Evolutionary conservation across 1,140 invertebrate genomes (phyloP), one percentile per base, ranked within the genome.

Genomic region (Gryllus bimaculatus): DNA sequence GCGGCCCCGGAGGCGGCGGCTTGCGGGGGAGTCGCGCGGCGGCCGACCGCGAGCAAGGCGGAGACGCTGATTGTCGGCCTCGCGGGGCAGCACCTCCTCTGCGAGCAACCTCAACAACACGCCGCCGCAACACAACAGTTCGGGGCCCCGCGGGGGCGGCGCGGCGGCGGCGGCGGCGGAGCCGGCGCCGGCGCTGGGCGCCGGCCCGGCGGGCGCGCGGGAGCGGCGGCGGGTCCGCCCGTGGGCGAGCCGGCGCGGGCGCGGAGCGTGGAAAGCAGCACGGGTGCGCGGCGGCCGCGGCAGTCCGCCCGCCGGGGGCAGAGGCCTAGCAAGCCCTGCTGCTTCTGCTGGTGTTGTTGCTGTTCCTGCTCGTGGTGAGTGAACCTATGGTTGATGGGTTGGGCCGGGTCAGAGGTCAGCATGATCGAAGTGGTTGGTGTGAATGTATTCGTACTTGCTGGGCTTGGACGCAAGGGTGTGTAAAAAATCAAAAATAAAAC

Each of bases 311-410:
- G 39, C 74, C 18, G 47, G 47, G 8, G 20, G n/a, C 54, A 73
- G 13, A 39, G 74, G 7, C 48, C 74, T n/a, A 74, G 18, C 48
- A 76, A 76, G 20, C 75, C 74, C n/a, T 79, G 79, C 48, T 79
- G 74, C 75, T 79, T 76, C 48, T 79, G 79, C 12, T 79, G 79
- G 74, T 79, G 79, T 74, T 79, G 79, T 54, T 79, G 78, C 73
- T 79, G 79, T n/a, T 54, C 47, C n/a, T 79, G 79, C 49, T 76
- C 79, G 7, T 79, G 79, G 79, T 79, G n/a, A 79, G 79, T 79
- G 3, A n/a, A n/a, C n/a, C n/a, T n/a, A n/a, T n/a, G n/a, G n/a
- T n/a, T n/a, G n/a, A n/a, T n/a, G n/a, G n/a, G n/a, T n/a, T n/a
- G n/a, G n/a, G n/a, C n/a, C n/a, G n/a, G n/a, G n/a, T n/a, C n/a